phyloP scores from a whole-genome alignment of 1,140 invertebrate genomes.

The Bombus superbus region DNA sequence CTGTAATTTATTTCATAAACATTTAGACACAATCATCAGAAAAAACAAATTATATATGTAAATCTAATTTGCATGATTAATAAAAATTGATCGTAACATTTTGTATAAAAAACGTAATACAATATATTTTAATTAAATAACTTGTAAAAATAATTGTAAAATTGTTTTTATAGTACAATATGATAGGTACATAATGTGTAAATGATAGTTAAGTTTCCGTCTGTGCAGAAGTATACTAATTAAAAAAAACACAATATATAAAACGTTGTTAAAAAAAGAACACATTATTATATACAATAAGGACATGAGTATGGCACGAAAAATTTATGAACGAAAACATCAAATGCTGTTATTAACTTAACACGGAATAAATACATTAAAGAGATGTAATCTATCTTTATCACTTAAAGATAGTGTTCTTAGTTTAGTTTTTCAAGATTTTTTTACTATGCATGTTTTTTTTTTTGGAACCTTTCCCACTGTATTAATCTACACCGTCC shows the following conservation, averaged over 20 bases:
- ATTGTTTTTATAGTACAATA: constrained; percentile 19
- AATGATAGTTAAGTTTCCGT: constrained; percentile 21
- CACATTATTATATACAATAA: constrained; percentile 48
- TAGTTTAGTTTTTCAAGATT: constrained; percentile 46
- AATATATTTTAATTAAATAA: constrained; percentile 27
- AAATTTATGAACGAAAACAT: constrained; percentile 44
- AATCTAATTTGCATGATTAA: neutral
- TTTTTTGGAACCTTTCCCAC: constrained; percentile 67
- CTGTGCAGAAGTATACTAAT: constrained; percentile 32
- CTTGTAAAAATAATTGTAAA: constrained; percentile 6
- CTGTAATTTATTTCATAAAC: constrained; percentile 38
- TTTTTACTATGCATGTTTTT: constrained; percentile 50
- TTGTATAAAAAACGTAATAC: constrained; percentile 39
- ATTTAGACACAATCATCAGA: constrained; percentile 32
- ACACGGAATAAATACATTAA: constrained; percentile 54
- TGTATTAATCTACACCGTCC: constrained; percentile 65
- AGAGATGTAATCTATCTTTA: constrained; percentile 52
- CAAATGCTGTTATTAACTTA: constrained; percentile 45
- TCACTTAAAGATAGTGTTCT: constrained; percentile 54
- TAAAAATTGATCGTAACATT: constrained; percentile 21
- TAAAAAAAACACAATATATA: constrained; percentile 13
- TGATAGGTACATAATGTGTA: constrained; percentile 8
- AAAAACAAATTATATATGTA: constrained; percentile 14
- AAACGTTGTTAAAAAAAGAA: constrained; percentile 19
- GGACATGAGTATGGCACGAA: constrained; percentile 61